Evolutionary conservation across 2,797 vertebrate species (phyloP), one percentile per base, ranked within the genome.

Genomic region (Geotrypetes seraphini): DNA sequence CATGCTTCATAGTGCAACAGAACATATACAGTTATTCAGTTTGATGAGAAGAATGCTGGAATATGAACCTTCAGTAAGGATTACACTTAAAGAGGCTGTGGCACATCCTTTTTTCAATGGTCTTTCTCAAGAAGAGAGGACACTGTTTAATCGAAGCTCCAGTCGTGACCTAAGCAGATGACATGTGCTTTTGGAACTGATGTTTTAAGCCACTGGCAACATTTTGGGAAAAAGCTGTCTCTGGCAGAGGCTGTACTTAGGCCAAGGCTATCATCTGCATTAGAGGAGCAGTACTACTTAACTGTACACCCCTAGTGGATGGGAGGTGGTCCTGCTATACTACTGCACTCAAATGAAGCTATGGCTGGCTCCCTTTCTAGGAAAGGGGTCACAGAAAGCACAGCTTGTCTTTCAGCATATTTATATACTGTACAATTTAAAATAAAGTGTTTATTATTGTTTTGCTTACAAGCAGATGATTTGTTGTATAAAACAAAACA

Each of bases 371-470:
- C n/a, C n/a, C n/a, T n/a, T n/a, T n/a, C n/a, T n/a, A 25, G 36
- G 32, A 36, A 19, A 33, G 56, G 63, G 61, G 61, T 37, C 31
- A 3, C 53, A 35, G 61, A 69, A 78, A 82, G 79, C 79, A 83
- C 79, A 81, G 73, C 81, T 75, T 43, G n/a, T 53, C 71, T 73
- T 72, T 72, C 63, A 23, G 50, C 53, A 50, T 78, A 83, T 83
- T 81, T 81, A 83, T 83, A 83, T 78, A 78, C 78, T 79, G 71
- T 83, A 83, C n/a, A 81, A 83, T 76, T 81, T 83, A 70, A 72
- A 83, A 83, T 76, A 81, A 83, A 81, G 69, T 78, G 79, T 81
- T 83, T 83, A 79, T 78, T 83, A 83, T 78, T 75, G 75, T 83
- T 83, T 81, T 71, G 60, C n/a, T n/a, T n/a, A n/a, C n/a, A n/a